A percentile compares a stretch with the other conserved stretches of the same genome.
Conservation (phyloP, 2,113 vertebrate genomes). For the Phyllostomus hastatus region DNA sequence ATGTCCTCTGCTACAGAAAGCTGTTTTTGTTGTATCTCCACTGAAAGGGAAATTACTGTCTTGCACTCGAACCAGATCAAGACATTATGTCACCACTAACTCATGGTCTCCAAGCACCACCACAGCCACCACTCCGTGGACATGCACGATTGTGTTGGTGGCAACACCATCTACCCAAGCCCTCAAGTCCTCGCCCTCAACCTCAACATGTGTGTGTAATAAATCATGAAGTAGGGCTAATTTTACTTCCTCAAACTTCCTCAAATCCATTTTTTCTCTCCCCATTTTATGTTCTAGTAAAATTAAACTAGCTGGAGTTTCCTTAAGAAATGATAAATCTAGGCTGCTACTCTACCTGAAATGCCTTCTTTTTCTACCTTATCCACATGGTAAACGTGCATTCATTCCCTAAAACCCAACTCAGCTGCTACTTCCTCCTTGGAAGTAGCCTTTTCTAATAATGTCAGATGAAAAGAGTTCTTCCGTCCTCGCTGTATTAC, state of each 20-base stretch:
- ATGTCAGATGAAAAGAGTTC: background rate
- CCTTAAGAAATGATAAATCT: background rate
- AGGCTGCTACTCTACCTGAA: background rate
- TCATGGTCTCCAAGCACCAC: background rate
- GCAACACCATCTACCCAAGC: background rate
- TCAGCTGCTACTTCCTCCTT: background rate
- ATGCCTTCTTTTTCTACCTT: background rate
- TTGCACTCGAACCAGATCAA: background rate
- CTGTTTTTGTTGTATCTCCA: background rate
- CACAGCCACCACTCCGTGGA: background rate
- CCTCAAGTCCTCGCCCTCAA: background rate
- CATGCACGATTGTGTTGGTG: background rate
- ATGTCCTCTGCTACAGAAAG: background rate
- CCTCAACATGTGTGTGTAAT: background rate
- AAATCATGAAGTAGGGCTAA: background rate
- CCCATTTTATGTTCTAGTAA: background rate
- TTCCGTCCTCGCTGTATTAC: background rate
- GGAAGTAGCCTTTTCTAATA: background rate
- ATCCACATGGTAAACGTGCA: background rate
- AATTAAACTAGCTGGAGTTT: background rate
- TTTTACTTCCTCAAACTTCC: background rate
- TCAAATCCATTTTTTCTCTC: background rate
- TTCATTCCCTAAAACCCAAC: background rate
- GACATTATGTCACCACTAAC: background rate
- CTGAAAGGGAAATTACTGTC: background rate